These are phyloP conservation scores for Cosmia trapezina DNA, from an alignment of 2,888 invertebrate species.

Conservation along the genomic window DNA sequence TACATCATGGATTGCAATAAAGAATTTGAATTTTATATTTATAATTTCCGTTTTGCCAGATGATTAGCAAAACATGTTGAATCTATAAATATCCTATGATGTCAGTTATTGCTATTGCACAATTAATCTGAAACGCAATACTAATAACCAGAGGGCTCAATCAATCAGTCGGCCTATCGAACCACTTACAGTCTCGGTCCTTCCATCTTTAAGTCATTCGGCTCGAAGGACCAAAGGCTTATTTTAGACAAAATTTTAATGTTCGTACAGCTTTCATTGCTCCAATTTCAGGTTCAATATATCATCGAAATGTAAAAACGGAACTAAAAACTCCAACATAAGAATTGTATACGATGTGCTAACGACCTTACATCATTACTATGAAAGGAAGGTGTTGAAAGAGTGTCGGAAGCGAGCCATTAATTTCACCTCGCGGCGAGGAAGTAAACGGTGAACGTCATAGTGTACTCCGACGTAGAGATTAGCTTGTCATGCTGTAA, in stretches of 20 bases:
- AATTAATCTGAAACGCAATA: slow-evolving; percentile 36
- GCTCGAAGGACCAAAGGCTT: background rate
- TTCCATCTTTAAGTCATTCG: background rate
- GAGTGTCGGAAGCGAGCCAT: slow-evolving; percentile 42
- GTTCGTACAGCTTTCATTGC: background rate
- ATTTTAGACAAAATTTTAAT: background rate
- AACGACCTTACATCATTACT: slow-evolving; percentile 44
- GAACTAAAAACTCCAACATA: background rate
- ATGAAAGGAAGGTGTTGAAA: slow-evolving; percentile 54
- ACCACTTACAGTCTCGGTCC: background rate
- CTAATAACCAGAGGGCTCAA: slow-evolving; percentile 11
- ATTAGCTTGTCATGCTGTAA: slow-evolving; percentile 38
- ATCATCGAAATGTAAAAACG: slow-evolving; percentile 15
- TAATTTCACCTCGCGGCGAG: slow-evolving; percentile 38
- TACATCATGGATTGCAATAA: too few relatives aligned
- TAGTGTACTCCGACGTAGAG: slow-evolving; percentile 7
- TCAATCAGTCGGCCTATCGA: slow-evolving; percentile 9
- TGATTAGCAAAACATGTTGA: slow-evolving; percentile 27
- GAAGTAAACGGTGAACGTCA: slow-evolving; percentile 25
- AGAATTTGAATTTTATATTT: too few relatives aligned
- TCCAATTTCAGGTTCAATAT: background rate
- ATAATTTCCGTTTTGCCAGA: background rate
- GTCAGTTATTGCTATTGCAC: slow-evolving; percentile 16
- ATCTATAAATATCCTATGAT: slow-evolving; percentile 36
- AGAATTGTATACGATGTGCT: slow-evolving; percentile 20